Conservation (phyloP, 2,113 vertebrate genomes). For the Mustela nigripes region DNA sequence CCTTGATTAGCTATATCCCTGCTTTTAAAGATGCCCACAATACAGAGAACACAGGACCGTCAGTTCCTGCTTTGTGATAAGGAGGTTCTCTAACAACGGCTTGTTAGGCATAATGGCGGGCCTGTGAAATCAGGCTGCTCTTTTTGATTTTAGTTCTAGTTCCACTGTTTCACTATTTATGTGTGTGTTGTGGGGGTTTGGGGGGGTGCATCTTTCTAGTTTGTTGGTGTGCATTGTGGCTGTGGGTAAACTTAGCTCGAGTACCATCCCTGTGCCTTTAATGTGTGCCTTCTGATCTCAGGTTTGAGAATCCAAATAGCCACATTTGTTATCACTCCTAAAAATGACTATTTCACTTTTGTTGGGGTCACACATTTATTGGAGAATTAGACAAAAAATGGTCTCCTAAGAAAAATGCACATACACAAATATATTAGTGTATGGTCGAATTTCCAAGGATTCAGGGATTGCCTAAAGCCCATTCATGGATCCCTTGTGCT, state of each 20-base stretch:
- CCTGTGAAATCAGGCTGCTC: neutral
- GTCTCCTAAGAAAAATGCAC: neutral
- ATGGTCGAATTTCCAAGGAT: neutral
- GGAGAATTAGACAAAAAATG: neutral
- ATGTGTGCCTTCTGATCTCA: neutral
- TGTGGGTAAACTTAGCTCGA: neutral
- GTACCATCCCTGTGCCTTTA: neutral
- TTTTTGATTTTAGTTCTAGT: neutral
- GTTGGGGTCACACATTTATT: neutral
- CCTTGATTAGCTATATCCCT: neutral
- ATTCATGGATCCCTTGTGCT: neutral
- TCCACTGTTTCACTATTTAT: neutral
- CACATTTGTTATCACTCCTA: neutral
- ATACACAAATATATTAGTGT: neutral
- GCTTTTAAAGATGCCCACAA: neutral
- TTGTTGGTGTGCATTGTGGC: neutral
- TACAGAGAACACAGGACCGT: neutral
- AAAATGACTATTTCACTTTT: neutral
- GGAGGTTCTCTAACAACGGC: neutral
- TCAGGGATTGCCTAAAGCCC: neutral
- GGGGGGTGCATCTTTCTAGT: neutral
- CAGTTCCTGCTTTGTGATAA: fast-evolving
- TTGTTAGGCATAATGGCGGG: too few relatives aligned
- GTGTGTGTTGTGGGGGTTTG: neutral
- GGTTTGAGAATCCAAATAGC: neutral